Percentiles rank a stretch among this genome's conserved stretches.
Conservation (phyloP, 1,140 invertebrate genomes). For the Dermatophagoides farinae region DNA sequence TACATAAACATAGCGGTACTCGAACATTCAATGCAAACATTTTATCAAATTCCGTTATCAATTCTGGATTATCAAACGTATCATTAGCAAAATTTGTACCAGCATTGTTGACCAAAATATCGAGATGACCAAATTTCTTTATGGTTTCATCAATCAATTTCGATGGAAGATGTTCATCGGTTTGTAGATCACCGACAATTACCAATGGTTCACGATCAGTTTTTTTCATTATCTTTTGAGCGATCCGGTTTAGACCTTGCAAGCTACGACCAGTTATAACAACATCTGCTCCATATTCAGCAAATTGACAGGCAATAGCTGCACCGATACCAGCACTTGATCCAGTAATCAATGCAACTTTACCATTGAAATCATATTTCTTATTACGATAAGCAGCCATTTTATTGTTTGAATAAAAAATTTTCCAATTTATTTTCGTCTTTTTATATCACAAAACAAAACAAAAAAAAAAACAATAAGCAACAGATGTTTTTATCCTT, state of each 20-base stretch:
- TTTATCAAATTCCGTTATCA: neutral
- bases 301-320: constrained; percentile 48
- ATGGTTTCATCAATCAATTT: constrained; percentile 5
- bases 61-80: neutral
- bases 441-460: too few species aligned
- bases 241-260: constrained; percentile 29
- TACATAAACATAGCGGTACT: constrained; percentile 34
- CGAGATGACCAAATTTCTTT: neutral
- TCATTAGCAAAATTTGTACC: neutral
- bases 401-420: neutral
- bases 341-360: constrained; percentile 4
- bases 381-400: neutral
- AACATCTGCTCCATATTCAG: constrained; percentile 43
- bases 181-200: neutral
- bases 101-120: constrained; percentile 11
- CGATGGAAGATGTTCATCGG: neutral
- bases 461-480: too few species aligned
- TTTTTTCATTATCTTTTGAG: neutral
- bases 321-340: constrained; percentile 62
- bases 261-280: constrained; percentile 50
- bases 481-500: too few species aligned
- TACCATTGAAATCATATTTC: constrained; percentile 7
- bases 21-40: neutral
- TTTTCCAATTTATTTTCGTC: too few species aligned
- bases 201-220: neutral